These are phyloP conservation scores for Grammomys dolichurus DNA, from an alignment of 2,113 vertebrate species.

Conservation along the genomic window DNA sequence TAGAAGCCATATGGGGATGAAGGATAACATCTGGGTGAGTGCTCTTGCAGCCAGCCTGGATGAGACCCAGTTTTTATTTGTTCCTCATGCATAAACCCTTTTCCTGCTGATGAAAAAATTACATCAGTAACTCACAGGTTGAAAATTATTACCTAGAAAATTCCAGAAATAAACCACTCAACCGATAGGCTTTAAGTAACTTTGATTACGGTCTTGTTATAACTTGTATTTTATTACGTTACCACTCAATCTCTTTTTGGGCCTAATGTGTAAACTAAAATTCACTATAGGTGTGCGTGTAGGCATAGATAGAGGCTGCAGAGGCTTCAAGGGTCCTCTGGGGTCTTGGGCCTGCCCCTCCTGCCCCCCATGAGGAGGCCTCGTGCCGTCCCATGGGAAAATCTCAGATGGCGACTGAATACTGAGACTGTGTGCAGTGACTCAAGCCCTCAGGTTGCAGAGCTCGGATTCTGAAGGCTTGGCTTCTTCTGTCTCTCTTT, in stretches of 20 bases:
- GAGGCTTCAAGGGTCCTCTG: neutral
- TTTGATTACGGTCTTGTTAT: neutral
- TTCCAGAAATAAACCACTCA: neutral
- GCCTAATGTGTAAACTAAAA: neutral
- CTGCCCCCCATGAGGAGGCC: neutral
- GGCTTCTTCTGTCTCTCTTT: neutral
- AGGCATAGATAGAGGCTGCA: too few species aligned
- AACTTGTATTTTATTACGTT: neutral
- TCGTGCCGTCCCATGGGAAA: neutral
- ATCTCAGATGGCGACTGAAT: accelerated
- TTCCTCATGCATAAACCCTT: neutral
- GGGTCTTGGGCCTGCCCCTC: neutral
- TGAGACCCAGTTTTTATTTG: neutral
- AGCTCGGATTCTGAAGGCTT: neutral
- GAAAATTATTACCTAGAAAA: slow-evolving; percentile 12
- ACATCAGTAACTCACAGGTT: neutral
- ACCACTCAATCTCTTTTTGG: neutral
- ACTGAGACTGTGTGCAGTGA: accelerated
- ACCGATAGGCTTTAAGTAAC: neutral
- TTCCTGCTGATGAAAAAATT: neutral
- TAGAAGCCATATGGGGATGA: neutral
- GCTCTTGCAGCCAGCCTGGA: neutral
- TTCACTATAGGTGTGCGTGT: too few species aligned
- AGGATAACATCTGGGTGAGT: neutral
- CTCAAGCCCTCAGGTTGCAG: accelerated